Base-by-base conservation (phyloP, 2,797 vertebrate species). In the Coregonus suidteri region DNA sequence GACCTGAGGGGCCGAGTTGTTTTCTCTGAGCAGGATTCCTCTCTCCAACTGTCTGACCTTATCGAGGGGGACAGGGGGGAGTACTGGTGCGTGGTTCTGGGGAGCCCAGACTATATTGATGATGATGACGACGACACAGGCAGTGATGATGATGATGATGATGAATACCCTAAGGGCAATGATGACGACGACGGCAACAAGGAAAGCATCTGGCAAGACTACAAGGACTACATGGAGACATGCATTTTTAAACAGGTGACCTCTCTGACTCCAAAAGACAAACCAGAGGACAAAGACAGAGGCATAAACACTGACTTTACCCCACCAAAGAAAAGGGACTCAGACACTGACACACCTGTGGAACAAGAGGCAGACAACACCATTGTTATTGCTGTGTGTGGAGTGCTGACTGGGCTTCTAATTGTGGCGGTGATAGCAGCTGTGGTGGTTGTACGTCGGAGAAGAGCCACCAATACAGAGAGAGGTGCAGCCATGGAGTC, bases 31-130 rank as follows among this genome's bases (percentile, higher is more conserved):
- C 25, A 62, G 3, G 59, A 83, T 13, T 79, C 16, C 56, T 72
- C 35, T 1, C 83, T 95, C 66, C 83, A 1, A 0, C 85, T 95
- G 64, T 77, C 73, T 4, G 9, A 81, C 11, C 59, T 91, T 3
- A 18, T 76, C 1, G 3, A 0, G 6, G 52, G 71, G 0, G 91
- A 95, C 64, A 16, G 0, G 37, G 83, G 88, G 1, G 25, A 15
- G 35, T 94, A 94, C 84, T 81, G 78, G 72, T 94, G 94, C 30
- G 76, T 91, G 47, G 86, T 90, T 64, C 25, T 86, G 4, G 4
- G 1, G 11, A 30, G 1, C 13, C 0, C 20, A 1, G 18, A 52
- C 0, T 62, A 70, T 9, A 1, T 88, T 11, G 73, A 86, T 0
- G 68, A 84, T 0, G 35, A 84, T 0, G 35, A 56, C 1, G 25